A percentile compares a stretch with the other conserved stretches of the same genome.
These are phyloP conservation scores for Diplogasteroides magnus DNA, from an alignment of 1,140 invertebrate genomes.

Conservation along the genomic window DNA sequence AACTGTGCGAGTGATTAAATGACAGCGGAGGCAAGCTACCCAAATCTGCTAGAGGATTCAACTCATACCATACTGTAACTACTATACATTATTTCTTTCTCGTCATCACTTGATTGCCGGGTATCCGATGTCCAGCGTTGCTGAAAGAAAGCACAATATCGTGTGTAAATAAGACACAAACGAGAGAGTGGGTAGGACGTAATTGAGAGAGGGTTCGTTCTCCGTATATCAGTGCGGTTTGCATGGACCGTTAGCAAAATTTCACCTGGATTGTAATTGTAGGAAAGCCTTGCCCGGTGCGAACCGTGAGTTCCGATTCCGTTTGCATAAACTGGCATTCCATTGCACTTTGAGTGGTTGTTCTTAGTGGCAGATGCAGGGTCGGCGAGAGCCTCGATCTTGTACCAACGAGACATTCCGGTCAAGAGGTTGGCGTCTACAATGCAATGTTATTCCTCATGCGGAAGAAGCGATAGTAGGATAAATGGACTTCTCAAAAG, in stretches of 20 bases:
- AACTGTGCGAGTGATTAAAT: too few relatives aligned
- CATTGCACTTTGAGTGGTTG: neutral
- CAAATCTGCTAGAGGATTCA: too few relatives aligned
- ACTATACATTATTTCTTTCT: too few relatives aligned
- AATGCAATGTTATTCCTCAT: slow-evolving; percentile 1
- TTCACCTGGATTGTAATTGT: slow-evolving; percentile 18
- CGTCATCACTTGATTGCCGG: slow-evolving; percentile 35
- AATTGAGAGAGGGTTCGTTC: neutral
- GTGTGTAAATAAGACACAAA: neutral
- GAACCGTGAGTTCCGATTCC: neutral
- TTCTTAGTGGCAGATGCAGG: neutral
- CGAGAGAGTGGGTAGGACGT: too few relatives aligned
- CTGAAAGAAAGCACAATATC: slow-evolving; percentile 11
- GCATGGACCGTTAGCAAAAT: neutral
- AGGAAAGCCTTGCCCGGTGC: slow-evolving; percentile 5
- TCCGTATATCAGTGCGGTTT: neutral
- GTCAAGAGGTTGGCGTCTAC: slow-evolving; percentile 6
- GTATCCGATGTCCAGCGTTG: slow-evolving; percentile 31
- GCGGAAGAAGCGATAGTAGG: slow-evolving; percentile 3
- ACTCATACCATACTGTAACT: too few relatives aligned
- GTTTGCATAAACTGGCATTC: slow-evolving; percentile 10
- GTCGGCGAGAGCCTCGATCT: slow-evolving; percentile 6
- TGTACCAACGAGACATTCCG: slow-evolving; percentile 17
- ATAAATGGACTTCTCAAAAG: neutral
- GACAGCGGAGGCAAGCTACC: too few relatives aligned